Base-by-base conservation (phyloP, 1,140 invertebrate genomes). In the Scaptodrosophila lebanonensis region DNA sequence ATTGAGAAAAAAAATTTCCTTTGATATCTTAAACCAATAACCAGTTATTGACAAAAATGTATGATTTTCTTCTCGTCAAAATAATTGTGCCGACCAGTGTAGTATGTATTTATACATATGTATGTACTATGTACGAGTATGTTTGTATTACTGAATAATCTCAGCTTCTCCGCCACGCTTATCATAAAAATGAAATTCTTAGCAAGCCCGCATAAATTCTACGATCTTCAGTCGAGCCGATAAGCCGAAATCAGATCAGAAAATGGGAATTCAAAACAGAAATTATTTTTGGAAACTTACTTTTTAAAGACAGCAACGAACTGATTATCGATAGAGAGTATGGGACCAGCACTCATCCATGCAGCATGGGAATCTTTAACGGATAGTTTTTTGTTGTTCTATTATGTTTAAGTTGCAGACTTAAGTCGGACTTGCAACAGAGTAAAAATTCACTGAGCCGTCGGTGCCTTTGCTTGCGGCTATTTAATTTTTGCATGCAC, bases 201-300 rank as follows among this genome's bases (percentile, higher is more conserved):
- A n/a, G 27, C 36, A 17, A 27, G 30, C 36, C 27, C 40, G 42
- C 62, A 66, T 66, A 66, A 66, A 66, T 66, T 66, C 66, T 66
- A 65, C 43, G 62, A 65, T 65, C 50, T 48, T 56, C 60, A 33
- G 32, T 38, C 15, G 12, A 43, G 57, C 18, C 45, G 64, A 66
- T 66, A 66, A 50, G 50, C 49, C 29, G 15, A 65, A 65, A 52
- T 69, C 45, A 56, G 44, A 47, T 51, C 22, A 39, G 30, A 58
- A 64, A 45, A 72, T 62, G 51, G 54, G 33, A 22, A 11, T 29
- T 25, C 9, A 57, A 17, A 39, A 18, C 18, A 18, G 20, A 3
- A 25, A 38, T 54, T 58, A 8, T 18, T n/a, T n/a, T 17, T 15
- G 0, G 15, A 45, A 22, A 20, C 0, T 11, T 16, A 17, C 6